Evolutionary conservation across 2,797 vertebrate species (phyloP).

Genomic region (Pogoniulus pusillus): DNA sequence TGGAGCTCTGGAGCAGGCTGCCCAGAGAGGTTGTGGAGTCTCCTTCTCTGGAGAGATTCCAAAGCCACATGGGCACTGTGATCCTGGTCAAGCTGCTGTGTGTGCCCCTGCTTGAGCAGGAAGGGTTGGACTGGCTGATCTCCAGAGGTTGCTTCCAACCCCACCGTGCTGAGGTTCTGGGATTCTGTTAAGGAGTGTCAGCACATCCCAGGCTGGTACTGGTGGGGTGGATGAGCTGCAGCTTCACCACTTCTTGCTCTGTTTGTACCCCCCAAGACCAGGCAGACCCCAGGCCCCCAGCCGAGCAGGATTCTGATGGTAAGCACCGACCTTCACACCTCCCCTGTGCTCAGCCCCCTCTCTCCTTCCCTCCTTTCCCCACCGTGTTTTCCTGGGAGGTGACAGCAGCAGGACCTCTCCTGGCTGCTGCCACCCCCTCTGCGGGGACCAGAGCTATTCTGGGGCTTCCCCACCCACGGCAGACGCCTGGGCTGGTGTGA

Average conservation of each 20-base stretch:
- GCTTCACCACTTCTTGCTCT: constrained; percentile 31
- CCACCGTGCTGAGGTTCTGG: no score
- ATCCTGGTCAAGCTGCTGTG: no score
- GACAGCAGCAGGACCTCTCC: neutral
- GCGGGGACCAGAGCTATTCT: neutral
- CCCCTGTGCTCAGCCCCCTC: neutral
- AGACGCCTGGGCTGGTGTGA: neutral
- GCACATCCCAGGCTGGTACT: accelerated
- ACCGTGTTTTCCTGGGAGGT: neutral
- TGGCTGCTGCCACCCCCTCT: neutral
- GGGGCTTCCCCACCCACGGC: constrained; percentile 5
- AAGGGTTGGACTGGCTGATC: no score
- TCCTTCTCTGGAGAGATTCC: no score
- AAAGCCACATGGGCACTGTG: no score
- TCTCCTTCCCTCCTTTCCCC: neutral
- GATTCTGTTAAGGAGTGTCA: neutral
- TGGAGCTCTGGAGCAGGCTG: no score
- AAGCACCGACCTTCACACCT: constrained; percentile 18
- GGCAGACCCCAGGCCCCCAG: constrained; percentile 41
- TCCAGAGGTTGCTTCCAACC: no score
- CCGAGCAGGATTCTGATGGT: constrained; percentile 72
- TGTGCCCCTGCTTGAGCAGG: no score
- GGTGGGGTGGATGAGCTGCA: neutral
- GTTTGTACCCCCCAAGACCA: constrained; percentile 71
- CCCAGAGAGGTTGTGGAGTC: no score